These are phyloP conservation scores for Erpornis zantholeuca DNA, from an alignment of 2,113 vertebrate species.

Conservation along the genomic window DNA sequence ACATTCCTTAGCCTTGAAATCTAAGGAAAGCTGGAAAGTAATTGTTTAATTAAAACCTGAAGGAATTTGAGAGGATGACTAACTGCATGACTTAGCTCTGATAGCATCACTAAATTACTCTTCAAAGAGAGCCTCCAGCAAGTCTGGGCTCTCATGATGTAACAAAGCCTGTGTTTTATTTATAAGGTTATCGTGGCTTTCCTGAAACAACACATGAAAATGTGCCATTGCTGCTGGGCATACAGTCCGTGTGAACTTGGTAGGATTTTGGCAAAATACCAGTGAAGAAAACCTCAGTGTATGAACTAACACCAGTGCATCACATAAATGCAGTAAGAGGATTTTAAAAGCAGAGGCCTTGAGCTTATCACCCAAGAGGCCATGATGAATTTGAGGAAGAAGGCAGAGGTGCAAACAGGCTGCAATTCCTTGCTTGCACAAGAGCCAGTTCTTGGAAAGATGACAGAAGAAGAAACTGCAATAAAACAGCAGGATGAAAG, in stretches of 20 bases:
- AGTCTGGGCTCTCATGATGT: neutral
- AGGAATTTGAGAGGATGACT: neutral
- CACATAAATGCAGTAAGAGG: neutral
- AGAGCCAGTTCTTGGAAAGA: neutral
- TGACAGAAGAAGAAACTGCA: neutral
- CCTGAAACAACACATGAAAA: neutral
- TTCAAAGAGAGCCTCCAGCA: neutral
- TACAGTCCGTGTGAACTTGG: neutral
- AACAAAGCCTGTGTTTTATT: neutral
- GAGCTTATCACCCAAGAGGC: neutral
- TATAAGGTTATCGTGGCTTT: neutral
- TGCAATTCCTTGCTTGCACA: neutral
- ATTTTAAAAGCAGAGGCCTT: neutral
- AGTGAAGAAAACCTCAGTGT: neutral
- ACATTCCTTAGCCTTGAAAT: neutral
- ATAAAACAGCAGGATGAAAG: neutral
- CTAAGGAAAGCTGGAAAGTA: constrained; percentile 12
- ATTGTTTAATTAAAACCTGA: constrained; percentile 3
- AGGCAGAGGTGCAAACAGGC: neutral
- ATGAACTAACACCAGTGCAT: neutral
- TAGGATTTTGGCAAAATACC: neutral
- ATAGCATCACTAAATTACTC: neutral
- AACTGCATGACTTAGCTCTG: neutral
- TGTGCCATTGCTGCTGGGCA: neutral
- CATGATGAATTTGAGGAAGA: neutral